Evolutionary conservation across 1,140 invertebrate species (phyloP).

Genomic region (Melanaphis sacchari): DNA sequence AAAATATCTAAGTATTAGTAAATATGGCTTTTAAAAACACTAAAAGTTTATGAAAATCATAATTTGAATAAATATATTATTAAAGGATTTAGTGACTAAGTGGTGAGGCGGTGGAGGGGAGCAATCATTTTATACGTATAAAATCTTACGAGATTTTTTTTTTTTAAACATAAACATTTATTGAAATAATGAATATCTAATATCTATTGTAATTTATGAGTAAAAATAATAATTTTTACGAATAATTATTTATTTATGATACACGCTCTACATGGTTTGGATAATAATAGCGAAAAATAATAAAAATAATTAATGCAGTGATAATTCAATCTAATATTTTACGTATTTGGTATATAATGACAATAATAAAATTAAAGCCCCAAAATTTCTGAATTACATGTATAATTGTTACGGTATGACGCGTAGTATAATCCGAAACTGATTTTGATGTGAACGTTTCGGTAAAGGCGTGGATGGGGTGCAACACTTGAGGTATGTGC

Average conservation of each 20-base stretch:
- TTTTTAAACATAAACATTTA: neutral
- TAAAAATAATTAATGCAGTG: neutral
- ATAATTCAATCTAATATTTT: neutral
- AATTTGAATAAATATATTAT: no score
- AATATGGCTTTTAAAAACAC: no score
- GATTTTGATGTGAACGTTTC: neutral
- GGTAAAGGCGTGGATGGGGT: no score
- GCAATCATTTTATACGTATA: neutral
- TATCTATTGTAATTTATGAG: neutral
- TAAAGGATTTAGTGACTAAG: no score
- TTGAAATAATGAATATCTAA: neutral
- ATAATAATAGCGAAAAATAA: neutral
- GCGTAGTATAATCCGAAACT: neutral
- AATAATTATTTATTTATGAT: neutral
- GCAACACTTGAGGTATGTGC: neutral
- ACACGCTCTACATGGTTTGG: neutral
- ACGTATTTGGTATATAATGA: neutral
- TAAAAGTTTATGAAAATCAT: no score
- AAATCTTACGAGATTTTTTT: neutral
- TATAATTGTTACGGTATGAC: neutral
- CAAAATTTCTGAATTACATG: neutral
- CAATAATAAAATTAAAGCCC: neutral
- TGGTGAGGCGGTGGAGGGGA: no score
- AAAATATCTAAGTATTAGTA: no score
- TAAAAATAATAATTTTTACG: neutral